Evolutionary conservation across 1,140 invertebrate genomes (phyloP), one percentile per base, ranked within the genome.

Genomic region (Gonatopus flavifemur): DNA sequence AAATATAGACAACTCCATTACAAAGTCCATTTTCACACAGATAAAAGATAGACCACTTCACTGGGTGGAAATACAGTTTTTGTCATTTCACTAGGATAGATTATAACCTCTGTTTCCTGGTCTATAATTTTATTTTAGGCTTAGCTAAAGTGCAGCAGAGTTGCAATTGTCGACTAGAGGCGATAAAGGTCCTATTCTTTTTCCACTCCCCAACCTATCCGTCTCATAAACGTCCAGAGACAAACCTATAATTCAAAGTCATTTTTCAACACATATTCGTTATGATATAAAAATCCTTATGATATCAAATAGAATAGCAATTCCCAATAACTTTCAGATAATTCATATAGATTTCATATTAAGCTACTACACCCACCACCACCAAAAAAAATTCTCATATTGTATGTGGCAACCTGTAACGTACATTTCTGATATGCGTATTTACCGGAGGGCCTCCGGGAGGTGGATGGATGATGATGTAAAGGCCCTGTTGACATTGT

Each of bases 211-310:
- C 51, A 81, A 71, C 54, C 83, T 82, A 77, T 90, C 88, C 59
- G 88, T 81, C 72, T 90, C 89, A 63, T 89, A 90, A 54, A 89
- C 82, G 66, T 90, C 88, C 64, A 89, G 76, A 24, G 88, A 86
- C 56, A 85, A 80, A 69, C 83, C 85, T 50, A 18, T 32, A 39
- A 38, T n/a, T n/a, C 3, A 18, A 25, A 35, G n/a, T 49, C 42
- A 38, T 41, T 43, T n/a, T 40, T 41, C 18, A 32, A 20, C 15
- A 43, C 25, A 20, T 12, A 10, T 36, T 33, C n/a, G 28, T 10
- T 16, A 13, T 3, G 19, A 37, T 37, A 41, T 28, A 51, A 28
- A 49, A 36, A 48, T 40, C 39, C 52, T 22, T 28, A 41, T 40
- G 16, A 41, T 15, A 21, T 28, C 16, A 45, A 32, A 13, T 45